These are phyloP conservation scores for Cheilosia vulpina DNA, from an alignment of 2,888 invertebrate genomes.

Conservation along the genomic window DNA sequence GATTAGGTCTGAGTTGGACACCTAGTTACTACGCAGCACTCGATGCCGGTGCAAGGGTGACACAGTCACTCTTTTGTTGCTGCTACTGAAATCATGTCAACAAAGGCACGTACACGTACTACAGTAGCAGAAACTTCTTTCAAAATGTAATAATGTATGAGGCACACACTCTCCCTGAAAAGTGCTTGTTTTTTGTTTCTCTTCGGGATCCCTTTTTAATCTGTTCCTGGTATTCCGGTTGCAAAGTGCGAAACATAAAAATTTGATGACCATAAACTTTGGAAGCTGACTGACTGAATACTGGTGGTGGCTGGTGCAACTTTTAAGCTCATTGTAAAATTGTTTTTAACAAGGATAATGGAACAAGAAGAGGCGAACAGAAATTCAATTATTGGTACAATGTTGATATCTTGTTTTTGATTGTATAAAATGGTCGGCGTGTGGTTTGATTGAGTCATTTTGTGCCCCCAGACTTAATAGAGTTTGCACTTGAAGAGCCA, in stretches of 20 bases:
- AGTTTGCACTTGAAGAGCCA: conserved; percentile 21
- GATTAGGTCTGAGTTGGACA: conserved; percentile 51
- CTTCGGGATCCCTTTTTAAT: conserved; percentile 31
- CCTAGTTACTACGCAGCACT: conserved; percentile 48
- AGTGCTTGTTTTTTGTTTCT: neutral
- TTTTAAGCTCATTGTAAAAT: conserved; percentile 67
- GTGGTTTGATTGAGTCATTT: neutral
- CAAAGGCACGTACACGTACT: conserved; percentile 60
- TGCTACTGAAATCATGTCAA: conserved; percentile 55
- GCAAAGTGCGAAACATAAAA: conserved; percentile 66
- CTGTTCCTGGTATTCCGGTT: conserved; percentile 34
- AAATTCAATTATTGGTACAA: conserved; percentile 53
- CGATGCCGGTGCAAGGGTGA: neutral
- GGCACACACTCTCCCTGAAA: conserved; percentile 24
- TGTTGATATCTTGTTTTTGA: conserved; percentile 41
- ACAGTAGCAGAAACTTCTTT: conserved; percentile 45
- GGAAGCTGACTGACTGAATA: conserved; percentile 23
- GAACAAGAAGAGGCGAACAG: conserved; percentile 39
- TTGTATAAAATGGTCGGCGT: neutral
- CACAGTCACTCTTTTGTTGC: conserved; percentile 26
- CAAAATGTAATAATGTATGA: conserved; percentile 46
- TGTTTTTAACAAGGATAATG: conserved; percentile 55
- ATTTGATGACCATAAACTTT: conserved; percentile 70
- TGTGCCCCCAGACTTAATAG: conserved; percentile 24
- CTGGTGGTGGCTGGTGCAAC: conserved; percentile 43